These are phyloP conservation scores for Mesorhabditis sp. DNA, from an alignment of 2,888 invertebrate species.

Conservation along the genomic window DNA sequence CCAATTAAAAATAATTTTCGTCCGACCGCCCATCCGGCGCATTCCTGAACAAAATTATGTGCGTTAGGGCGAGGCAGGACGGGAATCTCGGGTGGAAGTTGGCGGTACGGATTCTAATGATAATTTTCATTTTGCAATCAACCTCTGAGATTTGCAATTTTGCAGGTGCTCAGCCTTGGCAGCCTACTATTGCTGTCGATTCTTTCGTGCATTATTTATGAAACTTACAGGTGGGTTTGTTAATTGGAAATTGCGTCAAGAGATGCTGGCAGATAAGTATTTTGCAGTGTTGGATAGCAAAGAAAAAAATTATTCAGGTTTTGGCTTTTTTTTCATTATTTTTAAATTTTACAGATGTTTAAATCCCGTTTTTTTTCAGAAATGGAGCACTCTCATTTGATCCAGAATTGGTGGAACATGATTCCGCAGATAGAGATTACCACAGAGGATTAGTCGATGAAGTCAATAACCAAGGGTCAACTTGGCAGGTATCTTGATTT, in stretches of 20 bases:
- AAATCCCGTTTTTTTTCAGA: neutral
- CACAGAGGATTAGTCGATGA: neutral
- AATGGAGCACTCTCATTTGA: neutral
- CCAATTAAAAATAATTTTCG: too few species aligned
- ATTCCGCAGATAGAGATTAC: neutral
- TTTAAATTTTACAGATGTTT: neutral
- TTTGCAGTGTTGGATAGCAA: too few species aligned
- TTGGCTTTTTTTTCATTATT: neutral
- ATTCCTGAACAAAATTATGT: too few species aligned
- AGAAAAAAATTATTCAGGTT: neutral
- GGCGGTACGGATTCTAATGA: too few species aligned
- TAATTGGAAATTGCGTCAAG: too few species aligned
- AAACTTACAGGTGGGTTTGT: neutral
- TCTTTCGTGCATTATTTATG: neutral
- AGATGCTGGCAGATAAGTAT: too few species aligned
- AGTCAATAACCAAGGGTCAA: conserved; percentile 3
- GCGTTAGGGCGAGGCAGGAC: too few species aligned
- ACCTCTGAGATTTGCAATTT: neutral
- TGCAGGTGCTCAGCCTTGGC: neutral
- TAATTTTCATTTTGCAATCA: too few species aligned
- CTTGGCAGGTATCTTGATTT: neutral
- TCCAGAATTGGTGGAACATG: neutral
- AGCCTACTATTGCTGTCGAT: neutral
- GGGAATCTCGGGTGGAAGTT: too few species aligned
- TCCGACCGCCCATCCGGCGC: too few species aligned